Base-by-base conservation (phyloP, 2,797 vertebrate genomes). In the Parauchenoglanis ngamensis region DNA sequence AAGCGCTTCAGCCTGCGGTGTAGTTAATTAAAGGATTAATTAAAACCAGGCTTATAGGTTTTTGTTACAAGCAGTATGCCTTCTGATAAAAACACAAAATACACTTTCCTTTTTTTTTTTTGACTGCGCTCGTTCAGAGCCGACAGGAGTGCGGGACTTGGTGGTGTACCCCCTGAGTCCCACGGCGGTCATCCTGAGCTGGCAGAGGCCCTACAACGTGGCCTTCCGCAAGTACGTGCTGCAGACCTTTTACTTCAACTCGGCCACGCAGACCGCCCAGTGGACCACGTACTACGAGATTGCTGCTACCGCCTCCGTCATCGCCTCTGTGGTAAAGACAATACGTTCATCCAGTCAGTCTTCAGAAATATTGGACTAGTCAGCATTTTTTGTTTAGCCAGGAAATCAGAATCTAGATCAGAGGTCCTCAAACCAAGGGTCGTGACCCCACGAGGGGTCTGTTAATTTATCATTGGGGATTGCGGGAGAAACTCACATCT, bases 221-320 rank as follows among this genome's bases (percentile, higher is more conserved):
- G 95, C 97, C 49, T 99, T 99, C 95, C 95, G 97, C 89, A 99
- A 98, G 91, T 99, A 98, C 0, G 94, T 99, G 21, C 96, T 99
- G 40, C 97, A 99, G 94, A 98, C 97, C 90, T 99, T 98, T 94
- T 98, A 97, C 94, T 98, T 99, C 94, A 98, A 98, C 93, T 97
- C 98, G 0, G 92, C 95, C n/a, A 98, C 96, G 0, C 96, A 98
- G 94, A 96, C 96, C 0, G 98, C 98, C 0, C 97, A 98, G 93
- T 99, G 98, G 98, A 99, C 95, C 46, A 98, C 97, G 3, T 98
- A 98, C 95, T 99, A 99, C 4, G 98, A 99, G 94, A 98, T 99
- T 77, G 97, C 98, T 15, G 97, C 97, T 0, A 98, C 96, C 0
- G 90, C 97, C 80, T 98, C 98, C 0, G 89, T 98, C 91, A 97